Percentiles rank a stretch among this genome's conserved stretches.
Conservation (phyloP, 2,888 invertebrate genomes). For the Dolomedes plantarius region DNA sequence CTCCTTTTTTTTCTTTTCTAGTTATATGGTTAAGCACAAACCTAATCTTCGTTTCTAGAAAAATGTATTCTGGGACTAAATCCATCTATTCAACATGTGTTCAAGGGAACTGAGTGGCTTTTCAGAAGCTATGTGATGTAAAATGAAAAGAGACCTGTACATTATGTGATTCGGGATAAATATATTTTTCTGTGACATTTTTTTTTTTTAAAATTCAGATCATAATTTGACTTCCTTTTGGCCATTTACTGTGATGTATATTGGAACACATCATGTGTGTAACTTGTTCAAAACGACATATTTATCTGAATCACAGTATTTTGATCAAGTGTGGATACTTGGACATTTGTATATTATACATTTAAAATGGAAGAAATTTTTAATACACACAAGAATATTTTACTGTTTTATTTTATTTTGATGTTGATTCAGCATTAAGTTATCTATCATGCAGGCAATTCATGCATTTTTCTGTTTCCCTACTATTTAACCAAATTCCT, state of each 20-base stretch:
- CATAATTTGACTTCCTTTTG: neutral
- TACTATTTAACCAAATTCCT: neutral
- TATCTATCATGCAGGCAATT: neutral
- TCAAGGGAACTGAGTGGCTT: neutral
- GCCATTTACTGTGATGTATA: too few species aligned
- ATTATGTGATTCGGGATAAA: neutral
- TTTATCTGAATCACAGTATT: neutral
- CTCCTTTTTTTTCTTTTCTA: conserved; percentile 79
- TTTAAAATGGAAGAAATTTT: neutral
- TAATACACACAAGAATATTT: neutral
- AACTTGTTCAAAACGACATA: neutral
- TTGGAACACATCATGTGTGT: too few species aligned
- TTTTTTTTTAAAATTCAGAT: neutral
- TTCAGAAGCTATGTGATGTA: neutral
- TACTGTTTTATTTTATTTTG: neutral
- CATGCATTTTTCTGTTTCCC: neutral
- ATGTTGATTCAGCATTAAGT: neutral
- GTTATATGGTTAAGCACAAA: conserved; percentile 91
- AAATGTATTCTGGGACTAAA: neutral
- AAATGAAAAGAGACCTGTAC: neutral
- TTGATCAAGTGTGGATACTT: neutral
- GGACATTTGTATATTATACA: neutral
- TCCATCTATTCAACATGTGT: neutral
- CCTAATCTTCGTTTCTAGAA: conserved; percentile 86
- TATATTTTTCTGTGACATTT: neutral